Evolutionary conservation across 2,797 vertebrate species (phyloP).

Genomic region (Sebastes aleutianus): DNA sequence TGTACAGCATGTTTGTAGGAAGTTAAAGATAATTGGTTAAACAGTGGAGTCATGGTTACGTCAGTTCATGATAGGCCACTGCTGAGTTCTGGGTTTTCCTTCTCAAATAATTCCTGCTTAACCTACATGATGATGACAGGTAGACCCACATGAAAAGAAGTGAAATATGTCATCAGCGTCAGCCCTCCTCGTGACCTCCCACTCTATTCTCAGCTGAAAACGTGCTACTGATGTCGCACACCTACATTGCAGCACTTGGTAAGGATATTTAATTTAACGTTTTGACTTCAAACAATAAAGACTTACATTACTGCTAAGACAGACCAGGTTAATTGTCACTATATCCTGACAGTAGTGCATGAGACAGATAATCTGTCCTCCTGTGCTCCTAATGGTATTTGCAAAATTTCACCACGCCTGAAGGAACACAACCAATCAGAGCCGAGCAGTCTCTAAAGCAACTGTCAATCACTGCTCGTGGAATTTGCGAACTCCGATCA

Average conservation of each 20-base stretch:
- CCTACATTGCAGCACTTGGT: background rate
- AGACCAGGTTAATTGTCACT: background rate
- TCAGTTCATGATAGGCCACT: conserved; percentile 5
- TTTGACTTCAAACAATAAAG: background rate
- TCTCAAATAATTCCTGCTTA: background rate
- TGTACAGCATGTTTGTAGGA: conserved; percentile 40
- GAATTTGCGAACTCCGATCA: no score
- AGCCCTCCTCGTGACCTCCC: background rate
- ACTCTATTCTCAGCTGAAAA: background rate
- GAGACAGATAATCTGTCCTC: background rate
- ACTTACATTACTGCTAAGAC: background rate
- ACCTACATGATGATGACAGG: background rate
- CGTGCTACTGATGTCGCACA: background rate
- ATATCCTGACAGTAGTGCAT: background rate
- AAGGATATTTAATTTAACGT: background rate
- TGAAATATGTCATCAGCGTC: background rate
- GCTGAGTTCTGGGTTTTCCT: background rate
- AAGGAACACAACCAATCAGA: background rate
- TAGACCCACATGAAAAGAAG: background rate
- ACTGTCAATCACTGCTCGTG: background rate
- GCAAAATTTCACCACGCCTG: background rate
- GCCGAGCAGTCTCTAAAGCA: background rate
- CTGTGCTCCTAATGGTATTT: background rate
- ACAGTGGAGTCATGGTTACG: conserved; percentile 9
- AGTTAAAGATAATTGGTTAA: conserved; percentile 29